Conservation (phyloP, 2,113 vertebrate genomes). For the Steatornis caripensis region DNA sequence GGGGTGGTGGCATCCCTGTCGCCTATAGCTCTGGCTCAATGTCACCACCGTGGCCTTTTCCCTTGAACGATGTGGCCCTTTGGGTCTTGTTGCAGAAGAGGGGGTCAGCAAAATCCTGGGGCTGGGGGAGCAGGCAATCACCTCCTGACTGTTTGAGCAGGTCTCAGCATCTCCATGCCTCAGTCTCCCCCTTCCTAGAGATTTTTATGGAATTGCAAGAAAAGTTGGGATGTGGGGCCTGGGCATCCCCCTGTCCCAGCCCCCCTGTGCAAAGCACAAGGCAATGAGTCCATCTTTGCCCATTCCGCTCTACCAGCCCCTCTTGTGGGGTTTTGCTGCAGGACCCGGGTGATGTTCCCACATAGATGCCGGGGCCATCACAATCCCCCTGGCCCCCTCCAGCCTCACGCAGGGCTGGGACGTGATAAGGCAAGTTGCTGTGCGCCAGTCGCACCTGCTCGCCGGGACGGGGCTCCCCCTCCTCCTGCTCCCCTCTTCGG, state of each 20-base stretch:
- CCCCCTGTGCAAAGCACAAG: not conserved
- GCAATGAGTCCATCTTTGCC: not conserved
- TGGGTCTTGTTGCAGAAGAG: not conserved
- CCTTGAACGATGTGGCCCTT: not conserved
- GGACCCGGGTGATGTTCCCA: not conserved
- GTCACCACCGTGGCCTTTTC: not conserved
- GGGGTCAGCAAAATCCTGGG: not conserved
- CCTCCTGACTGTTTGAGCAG: not conserved
- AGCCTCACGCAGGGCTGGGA: not conserved
- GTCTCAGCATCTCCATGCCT: not conserved
- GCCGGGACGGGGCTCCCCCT: not conserved
- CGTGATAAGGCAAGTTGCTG: constrained; percentile 24
- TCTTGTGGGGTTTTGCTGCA: rapidly evolving
- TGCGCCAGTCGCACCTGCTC: constrained; percentile 56
- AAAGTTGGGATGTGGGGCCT: not conserved
- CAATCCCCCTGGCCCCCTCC: not conserved
- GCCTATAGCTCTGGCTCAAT: not conserved
- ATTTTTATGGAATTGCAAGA: not conserved
- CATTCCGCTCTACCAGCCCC: not conserved
- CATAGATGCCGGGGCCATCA: not conserved
- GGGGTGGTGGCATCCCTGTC: not conserved
- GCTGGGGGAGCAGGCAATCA: not conserved
- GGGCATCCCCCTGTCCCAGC: not conserved
- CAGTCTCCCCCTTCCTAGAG: not conserved
- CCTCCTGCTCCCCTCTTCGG: constrained; percentile 7